phyloP scores from a whole-genome alignment of 92 coral and sea anemone genomes.

The Porites evermanni region DNA sequence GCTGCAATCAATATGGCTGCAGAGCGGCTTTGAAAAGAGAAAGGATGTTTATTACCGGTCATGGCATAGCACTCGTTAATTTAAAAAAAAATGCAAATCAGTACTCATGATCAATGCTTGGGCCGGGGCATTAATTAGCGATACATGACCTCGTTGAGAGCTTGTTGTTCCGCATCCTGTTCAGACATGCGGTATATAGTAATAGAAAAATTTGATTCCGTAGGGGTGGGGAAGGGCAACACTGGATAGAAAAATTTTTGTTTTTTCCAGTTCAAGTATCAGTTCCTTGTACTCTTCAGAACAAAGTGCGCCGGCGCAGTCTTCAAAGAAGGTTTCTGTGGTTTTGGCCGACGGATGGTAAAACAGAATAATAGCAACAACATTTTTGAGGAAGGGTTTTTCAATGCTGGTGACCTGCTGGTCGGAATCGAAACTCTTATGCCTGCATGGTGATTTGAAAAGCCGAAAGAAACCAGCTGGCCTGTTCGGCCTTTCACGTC shows the following conservation, averaged over 20 bases:
- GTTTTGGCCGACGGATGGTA: background rate
- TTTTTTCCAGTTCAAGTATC: background rate
- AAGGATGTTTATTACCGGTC: too few species aligned
- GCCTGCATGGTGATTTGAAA: constrained; percentile 14
- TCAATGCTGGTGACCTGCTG: constrained; percentile 22
- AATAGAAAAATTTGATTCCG: too few species aligned
- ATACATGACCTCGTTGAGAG: background rate
- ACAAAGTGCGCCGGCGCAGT: constrained; percentile 28
- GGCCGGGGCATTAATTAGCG: too few species aligned
- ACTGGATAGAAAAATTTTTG: too few species aligned
- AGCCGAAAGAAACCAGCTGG: constrained; percentile 1
- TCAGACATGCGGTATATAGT: background rate
- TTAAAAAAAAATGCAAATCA: too few species aligned
- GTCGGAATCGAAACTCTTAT: constrained; percentile 33
- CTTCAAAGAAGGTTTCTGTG: constrained; percentile 18
- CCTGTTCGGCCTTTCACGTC: constrained; percentile 32
- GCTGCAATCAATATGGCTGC: too few species aligned
- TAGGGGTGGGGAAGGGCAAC: too few species aligned
- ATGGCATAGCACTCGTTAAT: too few species aligned
- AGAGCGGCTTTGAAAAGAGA: too few species aligned
- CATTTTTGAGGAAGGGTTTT: constrained; percentile 10
- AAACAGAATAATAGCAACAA: constrained; percentile 1
- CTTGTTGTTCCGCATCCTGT: too few species aligned
- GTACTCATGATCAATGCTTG: too few species aligned
- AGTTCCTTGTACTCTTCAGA: constrained; percentile 2